Percentiles rank a stretch among this genome's conserved stretches.
Evolutionary conservation across 2,797 vertebrate genomes (phyloP).

Genomic region (Eurystomus glaucurus): DNA sequence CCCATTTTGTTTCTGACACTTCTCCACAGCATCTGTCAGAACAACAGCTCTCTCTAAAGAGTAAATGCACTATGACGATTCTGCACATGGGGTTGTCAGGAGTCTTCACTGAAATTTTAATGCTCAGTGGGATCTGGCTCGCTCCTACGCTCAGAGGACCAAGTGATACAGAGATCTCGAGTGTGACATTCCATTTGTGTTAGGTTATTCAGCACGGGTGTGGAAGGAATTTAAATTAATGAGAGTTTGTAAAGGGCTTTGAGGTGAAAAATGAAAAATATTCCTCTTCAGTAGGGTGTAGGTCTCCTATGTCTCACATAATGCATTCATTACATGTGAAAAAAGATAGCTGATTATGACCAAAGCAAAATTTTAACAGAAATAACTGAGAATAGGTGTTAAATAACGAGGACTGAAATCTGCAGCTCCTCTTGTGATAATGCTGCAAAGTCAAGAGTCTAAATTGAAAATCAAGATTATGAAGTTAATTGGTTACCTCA

Average conservation of each 20-base stretch:
- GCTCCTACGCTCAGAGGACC: background rate
- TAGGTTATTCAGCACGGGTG: slow-evolving; percentile 23
- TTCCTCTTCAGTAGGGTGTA: background rate
- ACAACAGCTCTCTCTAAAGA: background rate
- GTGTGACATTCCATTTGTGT: slow-evolving; percentile 26
- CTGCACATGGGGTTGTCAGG: slow-evolving; percentile 4
- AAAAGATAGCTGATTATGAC: background rate
- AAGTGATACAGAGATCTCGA: slow-evolving; percentile 14
- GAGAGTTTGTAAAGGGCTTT: slow-evolving; percentile 7
- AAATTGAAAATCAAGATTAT: background rate
- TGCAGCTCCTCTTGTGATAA: background rate
- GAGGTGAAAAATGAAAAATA: slow-evolving; percentile 62
- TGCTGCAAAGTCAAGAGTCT: background rate
- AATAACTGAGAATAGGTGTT: background rate
- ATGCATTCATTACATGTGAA: background rate
- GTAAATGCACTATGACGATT: background rate
- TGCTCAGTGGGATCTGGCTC: slow-evolving; percentile 48
- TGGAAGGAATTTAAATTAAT: slow-evolving; percentile 59
- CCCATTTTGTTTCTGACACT: background rate
- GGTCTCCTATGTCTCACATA: slow-evolving; percentile 2
- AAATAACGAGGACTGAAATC: background rate
- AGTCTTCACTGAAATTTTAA: slow-evolving; percentile 30
- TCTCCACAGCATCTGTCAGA: background rate
- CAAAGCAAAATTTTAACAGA: slow-evolving; percentile 3
- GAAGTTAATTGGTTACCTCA: background rate